Percentiles rank a stretch among this genome's conserved stretches.
These are phyloP conservation scores for Centrocercus urophasianus DNA, from an alignment of 2,113 vertebrate species.

Conservation along the genomic window DNA sequence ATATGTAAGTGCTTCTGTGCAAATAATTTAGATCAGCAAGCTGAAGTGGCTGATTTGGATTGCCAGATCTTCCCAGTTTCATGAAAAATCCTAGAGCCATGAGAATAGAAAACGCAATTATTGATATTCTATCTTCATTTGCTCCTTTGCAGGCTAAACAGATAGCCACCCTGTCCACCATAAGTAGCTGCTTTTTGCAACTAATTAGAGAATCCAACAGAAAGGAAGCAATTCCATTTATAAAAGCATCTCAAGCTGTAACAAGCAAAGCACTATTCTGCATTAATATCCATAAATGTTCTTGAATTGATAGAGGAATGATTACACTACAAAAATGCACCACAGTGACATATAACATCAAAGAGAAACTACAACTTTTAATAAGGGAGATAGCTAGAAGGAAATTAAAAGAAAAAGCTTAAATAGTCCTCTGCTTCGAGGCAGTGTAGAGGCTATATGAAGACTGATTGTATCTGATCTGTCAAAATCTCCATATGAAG, in stretches of 20 bases:
- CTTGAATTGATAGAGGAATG: not conserved
- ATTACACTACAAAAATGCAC: not conserved
- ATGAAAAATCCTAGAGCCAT: not conserved
- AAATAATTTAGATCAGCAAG: not conserved
- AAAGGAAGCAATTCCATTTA: not conserved
- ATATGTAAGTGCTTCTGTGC: not conserved
- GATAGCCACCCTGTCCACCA: not conserved
- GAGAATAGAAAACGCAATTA: not conserved
- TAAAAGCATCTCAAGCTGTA: not conserved
- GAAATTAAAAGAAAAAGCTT: not conserved
- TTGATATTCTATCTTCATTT: not conserved
- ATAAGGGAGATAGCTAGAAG: not conserved
- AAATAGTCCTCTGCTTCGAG: not conserved
- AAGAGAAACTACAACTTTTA: not conserved
- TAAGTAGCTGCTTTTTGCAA: not conserved
- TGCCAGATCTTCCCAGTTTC: not conserved
- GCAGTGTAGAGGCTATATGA: not conserved
- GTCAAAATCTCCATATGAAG: not conserved
- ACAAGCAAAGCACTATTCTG: not conserved
- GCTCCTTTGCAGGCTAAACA: not conserved
- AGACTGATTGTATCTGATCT: not conserved
- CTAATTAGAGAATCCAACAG: not conserved
- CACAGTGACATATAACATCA: not conserved
- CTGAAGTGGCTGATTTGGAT: not conserved
- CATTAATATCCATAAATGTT: not conserved